phyloP scores from a whole-genome alignment of 2,113 vertebrate species.

The Malurus elegans region DNA sequence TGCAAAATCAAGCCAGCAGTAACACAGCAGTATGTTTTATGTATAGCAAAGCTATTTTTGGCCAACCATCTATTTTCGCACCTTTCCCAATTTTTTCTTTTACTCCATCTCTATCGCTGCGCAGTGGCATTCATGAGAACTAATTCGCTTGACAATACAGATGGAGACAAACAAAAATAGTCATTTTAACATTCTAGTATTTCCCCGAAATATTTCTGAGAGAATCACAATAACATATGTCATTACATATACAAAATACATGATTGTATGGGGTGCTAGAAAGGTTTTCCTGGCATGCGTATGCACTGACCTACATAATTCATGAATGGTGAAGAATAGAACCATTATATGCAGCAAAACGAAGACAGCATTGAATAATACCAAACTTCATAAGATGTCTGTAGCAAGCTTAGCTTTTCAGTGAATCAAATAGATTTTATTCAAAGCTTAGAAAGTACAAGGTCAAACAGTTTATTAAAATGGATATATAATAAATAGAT shows the following conservation, averaged over 20 bases:
- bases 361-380: conserved; percentile 7
- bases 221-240: background rate
- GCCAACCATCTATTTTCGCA: background rate
- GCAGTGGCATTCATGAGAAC: background rate
- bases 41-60: background rate
- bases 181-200: background rate
- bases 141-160: background rate
- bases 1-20: background rate
- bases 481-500: background rate
- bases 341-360: conserved; percentile 32
- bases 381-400: conserved; percentile 1
- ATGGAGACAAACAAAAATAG: background rate
- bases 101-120: background rate
- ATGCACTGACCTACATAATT: conserved; percentile 52
- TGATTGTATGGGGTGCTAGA: conserved; percentile 5
- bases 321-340: conserved; percentile 32
- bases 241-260: conserved; percentile 37
- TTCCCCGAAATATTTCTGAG: background rate
- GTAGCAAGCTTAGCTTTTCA: conserved; percentile 6
- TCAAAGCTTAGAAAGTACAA: conserved; percentile 21
- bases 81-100: background rate
- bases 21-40: background rate
- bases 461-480: conserved; percentile 40
- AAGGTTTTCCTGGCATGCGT: conserved; percentile 30
- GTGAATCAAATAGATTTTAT: conserved; percentile 7